Percentiles rank a stretch among this genome's conserved stretches.
phyloP scores from a whole-genome alignment of 2,888 invertebrate species.

The Diarsia rubi region DNA sequence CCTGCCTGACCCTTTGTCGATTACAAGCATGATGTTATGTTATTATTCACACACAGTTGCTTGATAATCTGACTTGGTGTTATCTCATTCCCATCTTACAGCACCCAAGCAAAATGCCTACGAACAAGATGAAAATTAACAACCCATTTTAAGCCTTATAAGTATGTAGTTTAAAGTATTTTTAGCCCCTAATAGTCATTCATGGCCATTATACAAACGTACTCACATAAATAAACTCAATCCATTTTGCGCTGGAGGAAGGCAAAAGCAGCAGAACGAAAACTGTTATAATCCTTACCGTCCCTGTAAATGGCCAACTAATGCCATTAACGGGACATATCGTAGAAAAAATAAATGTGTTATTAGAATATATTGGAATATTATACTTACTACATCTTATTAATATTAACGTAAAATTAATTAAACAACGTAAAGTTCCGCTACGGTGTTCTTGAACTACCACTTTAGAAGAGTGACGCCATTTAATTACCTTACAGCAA shows the following conservation, averaged over 20 bases:
- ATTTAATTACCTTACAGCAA: background rate
- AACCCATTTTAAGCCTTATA: background rate
- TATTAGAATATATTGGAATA: no score
- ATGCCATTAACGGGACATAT: background rate
- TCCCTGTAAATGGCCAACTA: background rate
- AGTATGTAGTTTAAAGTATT: background rate
- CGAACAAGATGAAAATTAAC: conserved; percentile 9
- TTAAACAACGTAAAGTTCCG: background rate
- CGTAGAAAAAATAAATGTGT: no score
- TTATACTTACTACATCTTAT: background rate
- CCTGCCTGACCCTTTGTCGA: background rate
- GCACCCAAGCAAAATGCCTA: conserved; percentile 7
- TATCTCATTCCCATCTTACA: background rate
- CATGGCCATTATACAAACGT: background rate
- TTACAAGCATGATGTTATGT: background rate
- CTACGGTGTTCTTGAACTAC: background rate
- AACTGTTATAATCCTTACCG: background rate
- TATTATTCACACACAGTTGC: background rate
- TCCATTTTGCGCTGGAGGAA: background rate
- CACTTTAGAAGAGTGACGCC: background rate
- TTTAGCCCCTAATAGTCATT: background rate
- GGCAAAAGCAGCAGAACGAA: background rate
- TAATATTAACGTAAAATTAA: background rate
- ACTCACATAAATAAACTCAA: background rate
- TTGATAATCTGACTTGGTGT: conserved; percentile 4